Conservation (phyloP, 2,113 vertebrate species). For the Zapus hudsonius region DNA sequence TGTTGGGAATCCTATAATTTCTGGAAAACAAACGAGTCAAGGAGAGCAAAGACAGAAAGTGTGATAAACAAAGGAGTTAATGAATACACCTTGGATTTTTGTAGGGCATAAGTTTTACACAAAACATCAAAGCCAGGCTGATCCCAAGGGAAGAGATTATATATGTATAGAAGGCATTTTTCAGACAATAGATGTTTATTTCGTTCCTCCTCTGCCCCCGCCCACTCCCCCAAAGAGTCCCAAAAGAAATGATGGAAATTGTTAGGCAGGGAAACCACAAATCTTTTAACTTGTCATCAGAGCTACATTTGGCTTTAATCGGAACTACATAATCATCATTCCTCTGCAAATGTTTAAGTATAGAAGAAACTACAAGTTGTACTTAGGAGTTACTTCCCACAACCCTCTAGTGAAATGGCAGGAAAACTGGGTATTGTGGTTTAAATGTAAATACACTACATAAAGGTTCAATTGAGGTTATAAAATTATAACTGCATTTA, state of each 20-base stretch:
- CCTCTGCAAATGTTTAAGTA: background rate
- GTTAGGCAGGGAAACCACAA: background rate
- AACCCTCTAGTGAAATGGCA: background rate
- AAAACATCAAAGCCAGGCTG: background rate
- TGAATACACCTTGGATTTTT: background rate
- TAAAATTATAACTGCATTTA: constrained; percentile 24
- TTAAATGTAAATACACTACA: too few species aligned
- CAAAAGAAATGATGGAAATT: constrained; percentile 38
- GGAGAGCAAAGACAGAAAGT: background rate
- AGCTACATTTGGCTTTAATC: constrained; percentile 32
- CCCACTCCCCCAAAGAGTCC: background rate
- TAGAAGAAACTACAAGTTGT: background rate
- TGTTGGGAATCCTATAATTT: background rate
- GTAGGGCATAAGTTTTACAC: constrained; percentile 21
- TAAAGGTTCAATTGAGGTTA: constrained; percentile 27
- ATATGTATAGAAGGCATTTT: constrained; percentile 23
- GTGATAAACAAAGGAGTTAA: constrained; percentile 7
- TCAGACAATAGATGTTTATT: background rate
- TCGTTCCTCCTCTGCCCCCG: background rate
- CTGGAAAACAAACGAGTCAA: constrained; percentile 11
- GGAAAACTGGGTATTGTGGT: background rate
- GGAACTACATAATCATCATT: constrained; percentile 5
- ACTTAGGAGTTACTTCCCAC: constrained; percentile 11
- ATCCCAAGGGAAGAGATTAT: background rate
- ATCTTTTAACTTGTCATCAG: constrained; percentile 31